These are phyloP conservation scores for Aleadryas rufinucha DNA, from an alignment of 2,113 vertebrate genomes.

Conservation along the genomic window DNA sequence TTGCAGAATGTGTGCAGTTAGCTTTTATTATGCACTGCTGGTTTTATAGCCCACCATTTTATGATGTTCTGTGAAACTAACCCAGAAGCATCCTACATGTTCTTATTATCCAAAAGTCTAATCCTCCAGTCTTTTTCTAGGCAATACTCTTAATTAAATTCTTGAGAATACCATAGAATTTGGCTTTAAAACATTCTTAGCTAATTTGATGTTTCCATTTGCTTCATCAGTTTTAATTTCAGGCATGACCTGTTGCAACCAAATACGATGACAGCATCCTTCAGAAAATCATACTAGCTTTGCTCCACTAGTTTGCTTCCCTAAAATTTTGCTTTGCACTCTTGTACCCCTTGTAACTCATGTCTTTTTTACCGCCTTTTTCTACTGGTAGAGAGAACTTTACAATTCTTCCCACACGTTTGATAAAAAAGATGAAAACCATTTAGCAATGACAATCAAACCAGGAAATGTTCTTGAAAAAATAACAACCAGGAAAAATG, in stretches of 20 bases:
- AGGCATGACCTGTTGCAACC: neutral
- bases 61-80: neutral
- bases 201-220: neutral
- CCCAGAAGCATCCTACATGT: neutral
- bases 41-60: neutral
- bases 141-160: neutral
- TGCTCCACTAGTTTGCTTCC: neutral
- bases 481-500: neutral
- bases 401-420: neutral
- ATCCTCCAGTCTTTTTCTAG: neutral
- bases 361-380: neutral
- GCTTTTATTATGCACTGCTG: neutral
- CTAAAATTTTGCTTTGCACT: neutral
- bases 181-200: neutral
- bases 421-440: neutral
- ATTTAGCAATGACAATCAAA: neutral
- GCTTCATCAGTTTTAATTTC: neutral
- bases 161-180: neutral
- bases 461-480: neutral
- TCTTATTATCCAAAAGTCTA: neutral
- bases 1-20: neutral
- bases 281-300: neutral
- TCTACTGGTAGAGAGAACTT: neutral
- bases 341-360: neutral
- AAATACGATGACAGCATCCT: neutral